Base-by-base conservation (phyloP, 2,888 invertebrate species). In the Scrobipalpa atriplicella region DNA sequence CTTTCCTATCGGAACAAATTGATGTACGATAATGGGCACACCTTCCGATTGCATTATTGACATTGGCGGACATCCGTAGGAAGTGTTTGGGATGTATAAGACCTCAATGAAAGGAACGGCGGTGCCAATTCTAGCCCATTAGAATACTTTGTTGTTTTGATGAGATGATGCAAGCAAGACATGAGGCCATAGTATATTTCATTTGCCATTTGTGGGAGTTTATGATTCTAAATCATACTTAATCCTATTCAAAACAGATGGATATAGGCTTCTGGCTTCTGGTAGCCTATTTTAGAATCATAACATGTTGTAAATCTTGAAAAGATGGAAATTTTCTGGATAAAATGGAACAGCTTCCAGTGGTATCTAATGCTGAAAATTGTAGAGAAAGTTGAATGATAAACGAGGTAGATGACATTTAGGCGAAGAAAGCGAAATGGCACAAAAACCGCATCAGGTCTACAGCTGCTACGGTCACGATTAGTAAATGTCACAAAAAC, bases 371-470 rank as follows among this genome's bases (percentile, higher is more conserved):
- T 36, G 13, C 36, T 58, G 56, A 58, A 58, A n/a, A n/a, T n/a
- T n/a, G 29, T 29, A 3, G 29, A 47, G 47, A n/a, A 47, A 47
- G n/a, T n/a, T 47, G 3, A 43, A 43, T n/a, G 13, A n/a, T 13
- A 43, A 43, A n/a, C 43, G 43, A 1, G n/a, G 11, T 7, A 13
- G n/a, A 3, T 47, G 47, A 5, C 8, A 43, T 3, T 21, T 56
- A 56, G 56, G n/a, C 10, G 61, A 61, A 19, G 61, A 61, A 61
- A 61, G 61, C 39, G 39, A 61, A 41, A 19, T 21, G 1, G 41
- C 21, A 61, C 41, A 61, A 29, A 43, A 68, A 66, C 65, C 68
- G 63, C 58, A 68, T 68, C 65, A 66, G 29, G 60, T 39, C 64
- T 43, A 19, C n/a, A n/a, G 29, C 51, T 52, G 47, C n/a, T 47